Evolutionary conservation across 1,140 invertebrate species (phyloP).

Genomic region (Alviniconcha marisindica): DNA sequence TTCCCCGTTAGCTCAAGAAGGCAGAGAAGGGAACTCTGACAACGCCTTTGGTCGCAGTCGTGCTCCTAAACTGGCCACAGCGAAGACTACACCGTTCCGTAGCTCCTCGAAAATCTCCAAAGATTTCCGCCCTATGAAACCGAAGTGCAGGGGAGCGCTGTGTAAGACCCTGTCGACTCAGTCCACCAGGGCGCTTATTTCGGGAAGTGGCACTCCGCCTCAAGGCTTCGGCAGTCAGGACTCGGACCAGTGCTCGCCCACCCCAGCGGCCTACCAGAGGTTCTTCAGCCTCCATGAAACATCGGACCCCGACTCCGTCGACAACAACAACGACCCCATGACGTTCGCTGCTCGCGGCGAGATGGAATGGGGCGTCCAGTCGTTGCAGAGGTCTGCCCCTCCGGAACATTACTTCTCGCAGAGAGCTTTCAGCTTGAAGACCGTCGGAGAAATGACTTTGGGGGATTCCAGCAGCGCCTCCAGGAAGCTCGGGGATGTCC

Average conservation of each 20-base stretch:
- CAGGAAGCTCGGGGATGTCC: background rate
- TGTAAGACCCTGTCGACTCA: background rate
- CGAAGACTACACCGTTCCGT: background rate
- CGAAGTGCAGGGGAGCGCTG: background rate
- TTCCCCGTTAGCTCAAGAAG: background rate
- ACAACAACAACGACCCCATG: background rate
- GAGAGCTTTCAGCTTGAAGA: no score
- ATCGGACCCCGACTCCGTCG: background rate
- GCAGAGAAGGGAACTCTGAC: background rate
- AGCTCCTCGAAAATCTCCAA: background rate
- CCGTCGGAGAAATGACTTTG: no score
- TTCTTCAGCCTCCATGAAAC: background rate
- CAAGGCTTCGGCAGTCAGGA: background rate
- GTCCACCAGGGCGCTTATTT: background rate
- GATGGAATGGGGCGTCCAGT: no score
- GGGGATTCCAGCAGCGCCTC: no score
- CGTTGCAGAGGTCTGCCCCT: no score
- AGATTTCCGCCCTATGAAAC: background rate
- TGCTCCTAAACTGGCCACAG: background rate
- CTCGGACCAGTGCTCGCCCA: background rate
- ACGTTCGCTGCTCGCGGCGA: no score
- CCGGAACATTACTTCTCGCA: no score
- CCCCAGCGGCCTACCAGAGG: background rate
- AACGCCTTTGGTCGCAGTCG: background rate
- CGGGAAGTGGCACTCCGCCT: background rate